Conservation (phyloP, 2,113 vertebrate genomes). For the Syngnathus typhle region DNA sequence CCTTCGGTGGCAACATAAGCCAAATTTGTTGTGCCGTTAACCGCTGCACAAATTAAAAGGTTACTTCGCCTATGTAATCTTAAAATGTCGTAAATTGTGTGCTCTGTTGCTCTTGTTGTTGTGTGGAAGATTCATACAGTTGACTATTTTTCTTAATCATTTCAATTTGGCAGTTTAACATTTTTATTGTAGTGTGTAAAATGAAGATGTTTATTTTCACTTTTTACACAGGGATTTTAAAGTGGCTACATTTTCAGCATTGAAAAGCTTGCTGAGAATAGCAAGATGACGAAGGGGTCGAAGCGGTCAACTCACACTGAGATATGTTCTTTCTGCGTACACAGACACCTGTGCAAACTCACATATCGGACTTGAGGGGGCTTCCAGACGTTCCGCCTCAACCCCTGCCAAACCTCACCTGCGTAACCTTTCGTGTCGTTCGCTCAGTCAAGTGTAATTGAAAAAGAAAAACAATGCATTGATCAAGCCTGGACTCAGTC, state of each 20-base stretch:
- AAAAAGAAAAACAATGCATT: constrained; percentile 74
- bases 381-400: constrained; percentile 52
- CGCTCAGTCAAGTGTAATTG: constrained; percentile 69
- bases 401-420: constrained; percentile 55
- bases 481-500: constrained; percentile 68
- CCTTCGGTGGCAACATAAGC: too few relatives aligned
- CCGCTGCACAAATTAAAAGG: too few relatives aligned
- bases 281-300: not conserved
- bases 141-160: not conserved
- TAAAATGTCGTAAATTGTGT: too few relatives aligned
- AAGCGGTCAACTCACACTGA: constrained; percentile 6
- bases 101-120: too few relatives aligned
- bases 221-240: not conserved
- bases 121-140: not conserved
- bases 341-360: constrained; percentile 31
- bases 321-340: constrained; percentile 12
- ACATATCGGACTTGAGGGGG: constrained; percentile 50
- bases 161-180: not conserved
- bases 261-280: not conserved
- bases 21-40: too few relatives aligned
- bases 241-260: not conserved
- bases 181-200: too few relatives aligned
- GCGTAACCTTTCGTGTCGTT: constrained; percentile 70
- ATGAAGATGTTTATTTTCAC: not conserved
- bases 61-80: too few relatives aligned